These are phyloP conservation scores for Lasioglossum calceatum DNA, from an alignment of 2,888 invertebrate species.

Conservation along the genomic window DNA sequence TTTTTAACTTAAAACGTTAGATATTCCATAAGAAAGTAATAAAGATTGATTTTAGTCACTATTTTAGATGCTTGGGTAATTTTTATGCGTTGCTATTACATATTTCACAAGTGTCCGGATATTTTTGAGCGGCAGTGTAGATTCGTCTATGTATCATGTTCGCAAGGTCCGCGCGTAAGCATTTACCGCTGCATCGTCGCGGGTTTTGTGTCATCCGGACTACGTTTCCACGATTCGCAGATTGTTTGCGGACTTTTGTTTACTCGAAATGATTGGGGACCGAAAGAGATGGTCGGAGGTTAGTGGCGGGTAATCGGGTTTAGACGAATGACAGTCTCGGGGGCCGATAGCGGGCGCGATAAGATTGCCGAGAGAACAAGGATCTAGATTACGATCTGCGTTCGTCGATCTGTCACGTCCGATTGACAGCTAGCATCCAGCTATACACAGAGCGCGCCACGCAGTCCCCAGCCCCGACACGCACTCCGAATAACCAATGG, in stretches of 20 bases:
- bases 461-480: slow-evolving; percentile 44
- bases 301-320: neutral
- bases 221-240: neutral
- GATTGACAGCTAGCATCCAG: slow-evolving; percentile 73
- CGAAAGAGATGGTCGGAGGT: neutral
- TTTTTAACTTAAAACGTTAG: no score
- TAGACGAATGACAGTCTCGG: neutral
- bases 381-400: slow-evolving; percentile 33
- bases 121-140: neutral
- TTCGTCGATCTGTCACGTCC: slow-evolving; percentile 63
- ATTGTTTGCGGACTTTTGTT: slow-evolving; percentile 8
- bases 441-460: slow-evolving; percentile 56
- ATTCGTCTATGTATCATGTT: slow-evolving; percentile 17
- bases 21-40: no score
- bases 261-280: slow-evolving; percentile 12
- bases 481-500: slow-evolving; percentile 51
- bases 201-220: neutral
- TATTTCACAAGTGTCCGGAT: no score
- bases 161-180: slow-evolving; percentile 31
- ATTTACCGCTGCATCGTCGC: slow-evolving; percentile 9
- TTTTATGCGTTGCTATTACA: no score
- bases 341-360: neutral
- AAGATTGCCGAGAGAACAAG: neutral
- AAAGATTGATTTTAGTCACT: no score
- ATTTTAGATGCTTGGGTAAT: no score